Conservation (phyloP, 2,888 invertebrate genomes). For the Drosophila fungiperda region DNA sequence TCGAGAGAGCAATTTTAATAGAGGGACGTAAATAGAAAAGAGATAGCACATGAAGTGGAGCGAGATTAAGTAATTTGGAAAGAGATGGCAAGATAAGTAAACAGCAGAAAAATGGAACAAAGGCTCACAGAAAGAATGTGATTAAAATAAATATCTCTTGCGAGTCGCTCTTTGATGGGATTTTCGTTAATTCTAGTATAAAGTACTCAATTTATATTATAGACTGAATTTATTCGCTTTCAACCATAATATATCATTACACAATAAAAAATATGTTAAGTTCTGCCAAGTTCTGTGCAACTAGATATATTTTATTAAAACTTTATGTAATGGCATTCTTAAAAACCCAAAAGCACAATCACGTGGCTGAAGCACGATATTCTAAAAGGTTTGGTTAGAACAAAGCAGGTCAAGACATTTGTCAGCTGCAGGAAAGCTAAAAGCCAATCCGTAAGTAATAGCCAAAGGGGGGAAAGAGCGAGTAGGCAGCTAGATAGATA, state of each 20-base stretch:
- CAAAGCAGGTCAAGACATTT: slow-evolving; percentile 19
- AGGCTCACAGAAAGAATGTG: neutral
- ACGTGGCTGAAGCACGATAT: slow-evolving; percentile 19
- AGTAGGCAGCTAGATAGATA: neutral
- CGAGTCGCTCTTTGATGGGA: neutral
- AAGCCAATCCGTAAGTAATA: slow-evolving; percentile 41
- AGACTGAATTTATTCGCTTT: neutral
- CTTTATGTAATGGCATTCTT: neutral
- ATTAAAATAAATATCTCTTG: neutral
- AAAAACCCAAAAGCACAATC: neutral
- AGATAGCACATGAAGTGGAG: neutral
- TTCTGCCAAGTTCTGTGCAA: neutral
- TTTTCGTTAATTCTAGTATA: neutral
- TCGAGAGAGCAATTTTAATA: neutral
- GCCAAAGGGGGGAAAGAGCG: neutral
- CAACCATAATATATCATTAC: neutral
- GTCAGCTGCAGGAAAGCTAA: slow-evolving; percentile 52
- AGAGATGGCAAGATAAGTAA: neutral
- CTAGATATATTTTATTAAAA: neutral
- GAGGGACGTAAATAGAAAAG: neutral
- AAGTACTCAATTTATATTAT: neutral
- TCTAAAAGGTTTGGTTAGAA: slow-evolving; percentile 24
- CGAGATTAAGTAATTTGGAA: neutral
- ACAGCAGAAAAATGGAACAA: neutral
- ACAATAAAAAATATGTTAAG: neutral